Conservation (phyloP, 1,140 invertebrate species). For the Melitaea cinxia region DNA sequence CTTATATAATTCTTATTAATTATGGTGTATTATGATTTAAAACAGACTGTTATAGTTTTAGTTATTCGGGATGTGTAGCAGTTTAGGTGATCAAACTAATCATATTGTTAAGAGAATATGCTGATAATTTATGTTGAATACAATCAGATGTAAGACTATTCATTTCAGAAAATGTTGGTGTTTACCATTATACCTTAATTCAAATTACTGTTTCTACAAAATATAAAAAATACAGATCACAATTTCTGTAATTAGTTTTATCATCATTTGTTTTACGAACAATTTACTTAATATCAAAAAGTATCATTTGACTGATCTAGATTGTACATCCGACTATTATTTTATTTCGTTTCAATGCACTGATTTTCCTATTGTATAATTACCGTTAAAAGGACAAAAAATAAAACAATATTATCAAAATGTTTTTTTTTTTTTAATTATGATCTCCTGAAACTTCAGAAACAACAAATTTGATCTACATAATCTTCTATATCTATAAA, state of each 20-base stretch:
- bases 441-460: background rate
- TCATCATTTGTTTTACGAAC: background rate
- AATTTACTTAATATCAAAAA: conserved; percentile 23
- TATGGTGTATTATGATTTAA: conserved; percentile 78
- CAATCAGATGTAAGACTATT: background rate
- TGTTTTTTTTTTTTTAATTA: conserved; percentile 37
- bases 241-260: conserved; percentile 1
- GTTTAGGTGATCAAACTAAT: conserved; percentile 47
- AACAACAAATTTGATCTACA: too few relatives aligned
- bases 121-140: conserved; percentile 10
- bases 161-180: background rate
- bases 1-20: conserved; percentile 73
- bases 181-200: background rate
- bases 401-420: conserved; percentile 42
- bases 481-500: too few relatives aligned
- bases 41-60: conserved; percentile 80
- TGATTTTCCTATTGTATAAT: conserved; percentile 35
- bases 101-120: conserved; percentile 51
- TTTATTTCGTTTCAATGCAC: conserved; percentile 15
- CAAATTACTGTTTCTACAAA: background rate
- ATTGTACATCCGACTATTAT: conserved; percentile 14
- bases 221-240: background rate
- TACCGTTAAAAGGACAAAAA: conserved; percentile 36
- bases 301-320: conserved; percentile 22
- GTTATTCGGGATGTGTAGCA: conserved; percentile 54